Evolutionary conservation across 2,113 vertebrate species (phyloP).

Genomic region (Arvicanthis niloticus): DNA sequence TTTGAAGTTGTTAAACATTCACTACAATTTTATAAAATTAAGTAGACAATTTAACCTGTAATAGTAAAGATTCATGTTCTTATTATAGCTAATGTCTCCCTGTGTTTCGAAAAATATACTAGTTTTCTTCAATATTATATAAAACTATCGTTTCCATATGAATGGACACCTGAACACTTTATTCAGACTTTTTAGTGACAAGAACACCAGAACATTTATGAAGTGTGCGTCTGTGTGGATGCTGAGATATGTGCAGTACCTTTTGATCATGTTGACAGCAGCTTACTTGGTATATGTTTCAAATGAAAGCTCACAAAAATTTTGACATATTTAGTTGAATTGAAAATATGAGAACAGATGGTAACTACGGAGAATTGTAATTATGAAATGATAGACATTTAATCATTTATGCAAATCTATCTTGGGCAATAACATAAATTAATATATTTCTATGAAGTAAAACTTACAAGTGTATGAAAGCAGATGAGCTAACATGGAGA

Average conservation of each 20-base stretch:
- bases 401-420: conserved; percentile 70
- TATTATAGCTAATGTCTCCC: not conserved
- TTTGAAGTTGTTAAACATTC: not conserved
- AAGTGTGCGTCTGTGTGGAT: conserved; percentile 58
- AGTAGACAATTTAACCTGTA: not conserved
- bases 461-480: conserved; percentile 57
- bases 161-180: conserved; percentile 53
- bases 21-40: not conserved
- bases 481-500: not conserved
- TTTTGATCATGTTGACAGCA: conserved; percentile 68
- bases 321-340: conserved; percentile 8
- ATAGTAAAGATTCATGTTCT: not conserved
- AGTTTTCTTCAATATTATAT: not conserved
- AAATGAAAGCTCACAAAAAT: conserved; percentile 67
- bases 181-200: conserved; percentile 62
- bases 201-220: conserved; percentile 62
- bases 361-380: conserved; percentile 53
- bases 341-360: conserved; percentile 69
- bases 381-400: conserved; percentile 67
- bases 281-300: conserved; percentile 73
- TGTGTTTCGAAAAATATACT: not conserved
- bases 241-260: conserved; percentile 20
- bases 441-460: conserved; percentile 62
- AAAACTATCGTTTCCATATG: conserved; percentile 44
- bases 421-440: conserved; percentile 53